Evolutionary conservation across 2,113 vertebrate species (phyloP).

Genomic region (Phylloscopus trochiloides): DNA sequence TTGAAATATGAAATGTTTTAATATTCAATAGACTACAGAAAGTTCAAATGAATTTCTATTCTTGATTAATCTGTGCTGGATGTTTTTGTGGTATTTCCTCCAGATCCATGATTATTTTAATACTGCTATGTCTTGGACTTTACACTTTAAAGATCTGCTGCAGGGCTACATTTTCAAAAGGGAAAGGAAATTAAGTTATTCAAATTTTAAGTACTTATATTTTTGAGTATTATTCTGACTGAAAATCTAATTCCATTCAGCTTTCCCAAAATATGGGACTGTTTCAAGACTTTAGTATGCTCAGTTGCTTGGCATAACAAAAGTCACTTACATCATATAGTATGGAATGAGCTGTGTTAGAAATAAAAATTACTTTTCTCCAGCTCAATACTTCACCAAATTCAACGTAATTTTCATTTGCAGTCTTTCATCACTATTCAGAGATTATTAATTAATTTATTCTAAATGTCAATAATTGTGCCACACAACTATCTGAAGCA

Average conservation of each 20-base stretch:
- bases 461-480: background rate
- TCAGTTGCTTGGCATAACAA: background rate
- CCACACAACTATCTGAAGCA: background rate
- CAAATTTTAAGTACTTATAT: background rate
- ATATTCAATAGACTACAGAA: slow-evolving; percentile 37
- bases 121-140: background rate
- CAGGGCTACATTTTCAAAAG: slow-evolving; percentile 4
- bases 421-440: background rate
- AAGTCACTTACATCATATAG: background rate
- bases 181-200: slow-evolving; percentile 7
- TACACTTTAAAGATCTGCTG: slow-evolving; percentile 48
- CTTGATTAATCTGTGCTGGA: slow-evolving; percentile 11
- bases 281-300: background rate
- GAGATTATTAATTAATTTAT: background rate
- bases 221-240: background rate
- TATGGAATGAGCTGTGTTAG: background rate
- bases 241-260: background rate
- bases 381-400: background rate
- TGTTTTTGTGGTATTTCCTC: slow-evolving; percentile 21
- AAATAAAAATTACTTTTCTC: background rate
- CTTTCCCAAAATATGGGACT: background rate
- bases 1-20: slow-evolving; percentile 34
- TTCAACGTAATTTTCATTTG: background rate
- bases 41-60: slow-evolving; percentile 51
- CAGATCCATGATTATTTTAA: slow-evolving; percentile 46